These are phyloP conservation scores for Drosophila phalerata DNA, from an alignment of 2,888 invertebrate genomes.

Conservation along the genomic window DNA sequence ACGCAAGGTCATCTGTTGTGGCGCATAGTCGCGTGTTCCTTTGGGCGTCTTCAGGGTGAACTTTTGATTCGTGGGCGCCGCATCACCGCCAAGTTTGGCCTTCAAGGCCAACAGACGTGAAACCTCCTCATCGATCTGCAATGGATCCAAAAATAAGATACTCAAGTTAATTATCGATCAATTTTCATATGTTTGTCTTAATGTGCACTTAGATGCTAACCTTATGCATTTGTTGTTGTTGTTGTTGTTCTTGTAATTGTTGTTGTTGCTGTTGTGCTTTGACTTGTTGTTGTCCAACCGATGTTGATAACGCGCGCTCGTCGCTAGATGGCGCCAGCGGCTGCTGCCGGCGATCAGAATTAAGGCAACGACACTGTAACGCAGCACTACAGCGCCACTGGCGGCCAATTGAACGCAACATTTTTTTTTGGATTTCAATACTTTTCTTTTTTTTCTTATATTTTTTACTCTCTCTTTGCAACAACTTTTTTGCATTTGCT, in stretches of 20 bases:
- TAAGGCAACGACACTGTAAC: conserved; percentile 67
- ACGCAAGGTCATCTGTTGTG: conserved; percentile 97
- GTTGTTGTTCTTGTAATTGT: conserved; percentile 48
- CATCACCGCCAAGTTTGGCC: conserved; percentile 89
- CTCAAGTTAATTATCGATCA: conserved; percentile 5
- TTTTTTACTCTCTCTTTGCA: conserved; percentile 38
- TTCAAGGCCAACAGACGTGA: conserved; percentile 93
- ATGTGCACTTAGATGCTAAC: conserved; percentile 82
- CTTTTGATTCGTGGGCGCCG: conserved; percentile 88
- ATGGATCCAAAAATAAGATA: conserved; percentile 29
- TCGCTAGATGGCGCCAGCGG: conserved; percentile 58
- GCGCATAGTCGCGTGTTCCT: conserved; percentile 97
- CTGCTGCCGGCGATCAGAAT: conserved; percentile 46
- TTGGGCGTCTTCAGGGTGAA: conserved; percentile 96
- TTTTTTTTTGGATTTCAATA: conserved; percentile 69
- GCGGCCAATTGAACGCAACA: conserved; percentile 84
- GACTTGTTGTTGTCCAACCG: conserved; percentile 65
- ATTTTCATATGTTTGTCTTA: conserved; percentile 17
- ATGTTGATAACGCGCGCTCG: conserved; percentile 63
- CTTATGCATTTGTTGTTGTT: conserved; percentile 81
- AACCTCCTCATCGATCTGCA: conserved; percentile 94
- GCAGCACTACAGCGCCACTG: conserved; percentile 76
- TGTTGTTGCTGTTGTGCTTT: conserved; percentile 57
- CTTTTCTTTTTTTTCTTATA: conserved; percentile 21
- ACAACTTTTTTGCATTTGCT: conserved; percentile 54